Base-by-base conservation (phyloP, 2,797 vertebrate species). In the Oryzias sinensis region DNA sequence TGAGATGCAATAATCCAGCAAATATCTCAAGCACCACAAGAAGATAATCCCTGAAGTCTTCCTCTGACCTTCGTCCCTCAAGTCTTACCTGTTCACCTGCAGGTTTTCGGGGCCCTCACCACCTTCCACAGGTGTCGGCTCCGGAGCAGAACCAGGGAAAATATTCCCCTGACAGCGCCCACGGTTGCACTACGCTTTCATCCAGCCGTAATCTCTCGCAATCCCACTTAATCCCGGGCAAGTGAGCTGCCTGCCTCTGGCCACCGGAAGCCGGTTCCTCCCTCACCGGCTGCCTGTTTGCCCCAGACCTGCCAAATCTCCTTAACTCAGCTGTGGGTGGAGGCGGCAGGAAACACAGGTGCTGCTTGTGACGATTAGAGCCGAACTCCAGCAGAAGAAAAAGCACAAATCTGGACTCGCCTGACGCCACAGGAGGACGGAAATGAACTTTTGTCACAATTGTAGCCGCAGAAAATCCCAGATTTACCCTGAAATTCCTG, bases 141-240 rank as follows among this genome's bases (percentile, higher is more conserved):
- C 27, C 27, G 13, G 5, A 9, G 4, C 25, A 4, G 45, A 40
- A 58, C 53, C 67, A 71, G 59, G 52, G 54, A 52, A 66, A 68
- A 45, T 43, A 60, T 70, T 79, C 70, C 76, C 70, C 29, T 5
- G 70, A 51, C 68, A 53, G 70, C 62, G 25, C 11, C 44, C 41
- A 55, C 18, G 3, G 44, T 33, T 71, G 43, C 7, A 1, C 42
- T 48, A 18, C 1, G 17, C 60, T 65, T 67, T 72, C 74, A 82
- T 68, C 52, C 11, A 82, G 68, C 57, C 68, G 82, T 93, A 93
- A 93, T 93, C 92, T 88, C 76, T 69, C 80, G 79, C 81, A 70
- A 91, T 92, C 90, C 91, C 75, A 77, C 70, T 86, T 92, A 93
- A 93, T 92, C 92, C 89, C 44, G 8, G 22, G 65, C 78, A 76